Base-by-base conservation (phyloP, 2,888 invertebrate species). In the Nemoura dubitans region DNA sequence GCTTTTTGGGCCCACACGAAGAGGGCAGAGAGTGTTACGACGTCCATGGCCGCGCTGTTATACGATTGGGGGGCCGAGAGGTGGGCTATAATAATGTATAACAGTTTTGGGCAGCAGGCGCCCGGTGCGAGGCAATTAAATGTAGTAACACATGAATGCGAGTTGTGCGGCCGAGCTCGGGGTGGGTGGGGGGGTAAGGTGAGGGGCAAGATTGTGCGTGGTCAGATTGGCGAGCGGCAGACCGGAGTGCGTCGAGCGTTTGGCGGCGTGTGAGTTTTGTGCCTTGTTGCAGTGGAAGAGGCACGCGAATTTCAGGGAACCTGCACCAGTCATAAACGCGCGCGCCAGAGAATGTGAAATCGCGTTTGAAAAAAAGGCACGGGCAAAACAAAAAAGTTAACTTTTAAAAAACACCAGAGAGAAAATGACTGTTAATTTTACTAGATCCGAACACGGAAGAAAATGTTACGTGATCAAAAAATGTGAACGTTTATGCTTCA, bases 31-130 rank as follows among this genome's bases (percentile, higher is more conserved):
- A 21, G 59, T 14, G 21, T 59, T 59, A 21, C 59, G 59, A 59
- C 16, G 3, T 59, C 21, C 59, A 59, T 10, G 16, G 16, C 21
- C 21, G 59, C 59, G 16, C 59, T 1, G 59, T 1, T 1, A 7
- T 59, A 36, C 59, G 59, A 59, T 10, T 59, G 82, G 29, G 82
- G n/a, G n/a, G n/a, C n/a, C 43, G 30, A 83, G 14, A 59, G 59
- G 59, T 59, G 59, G 16, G 36, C 14, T 59, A 21, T 59, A 59
- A 59, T 59, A 59, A 59, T 59, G 59, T 59, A 21, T 59, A 59
- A 78, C 78, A 27, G 78, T 78, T 28, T 78, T 78, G 78, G 78
- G 27, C 78, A 78, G 78, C 78, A 27, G 78, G 14, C 78, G n/a
- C 78, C 3, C 76, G 78, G 2, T 5, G 5, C 78, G 16, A n/a